Evolutionary conservation across 2,797 vertebrate species (phyloP).

Genomic region (Esox masquinongy): DNA sequence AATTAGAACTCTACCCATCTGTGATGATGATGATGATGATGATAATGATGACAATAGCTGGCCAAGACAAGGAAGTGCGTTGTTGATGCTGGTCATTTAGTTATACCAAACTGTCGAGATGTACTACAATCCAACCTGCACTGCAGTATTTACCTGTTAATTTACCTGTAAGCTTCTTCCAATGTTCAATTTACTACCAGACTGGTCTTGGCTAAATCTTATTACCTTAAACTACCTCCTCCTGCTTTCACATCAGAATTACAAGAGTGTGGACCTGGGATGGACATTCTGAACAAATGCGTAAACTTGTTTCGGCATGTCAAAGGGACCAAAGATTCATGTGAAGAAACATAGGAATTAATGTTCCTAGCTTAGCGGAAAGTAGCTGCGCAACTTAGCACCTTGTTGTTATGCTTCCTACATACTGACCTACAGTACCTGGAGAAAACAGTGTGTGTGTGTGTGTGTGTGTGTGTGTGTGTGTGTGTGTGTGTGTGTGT

Average conservation of each 20-base stretch:
- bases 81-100: neutral
- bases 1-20: neutral
- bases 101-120: neutral
- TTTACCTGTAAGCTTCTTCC: too few relatives aligned
- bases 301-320: too few relatives aligned
- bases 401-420: neutral
- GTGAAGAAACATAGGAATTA: constrained; percentile 2
- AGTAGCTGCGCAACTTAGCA: neutral
- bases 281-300: too few relatives aligned
- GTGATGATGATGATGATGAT: neutral
- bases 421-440: neutral
- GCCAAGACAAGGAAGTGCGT: neutral
- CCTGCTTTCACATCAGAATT: too few relatives aligned
- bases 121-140: too few relatives aligned
- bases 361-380: neutral
- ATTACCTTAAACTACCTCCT: too few relatives aligned
- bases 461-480: too few relatives aligned
- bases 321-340: constrained; percentile 45
- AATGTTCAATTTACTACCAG: too few relatives aligned
- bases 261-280: too few relatives aligned
- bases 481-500: too few relatives aligned
- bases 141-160: too few relatives aligned
- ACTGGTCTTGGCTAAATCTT: too few relatives aligned
- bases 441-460: neutral
- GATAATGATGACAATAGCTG: neutral